Base-by-base conservation (phyloP, 1,140 invertebrate species). In the Caenorhabditis latens region DNA sequence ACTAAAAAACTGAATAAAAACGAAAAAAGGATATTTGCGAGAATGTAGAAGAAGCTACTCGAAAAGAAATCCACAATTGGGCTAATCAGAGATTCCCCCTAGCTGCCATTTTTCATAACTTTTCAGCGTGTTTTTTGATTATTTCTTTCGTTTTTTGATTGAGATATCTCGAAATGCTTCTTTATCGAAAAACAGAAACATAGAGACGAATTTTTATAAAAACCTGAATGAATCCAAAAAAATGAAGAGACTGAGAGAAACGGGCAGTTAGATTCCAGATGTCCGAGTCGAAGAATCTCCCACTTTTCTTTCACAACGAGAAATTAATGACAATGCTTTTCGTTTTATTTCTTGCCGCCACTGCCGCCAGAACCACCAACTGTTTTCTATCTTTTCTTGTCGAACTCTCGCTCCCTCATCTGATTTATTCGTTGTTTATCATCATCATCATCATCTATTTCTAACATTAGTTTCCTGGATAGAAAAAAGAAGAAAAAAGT, bases 261-360 rank as follows among this genome's bases (percentile, higher is more conserved):
- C 9, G 11, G 63, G 40, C 32, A 42, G 67, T 75, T 75, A 75
- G 67, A 46, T 75, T 75, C 67, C 67, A 75, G 67, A 75, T 75
- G 67, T 75, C 67, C 43, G 43, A 75, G 42, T 40, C 42, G 16
- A 43, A 43, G 67, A 75, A 75, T 75, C 67, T 16, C 67, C 67
- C 42, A 75, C 46, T 75, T 67, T 75, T 75, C 67, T 75, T 75
- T 75, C 67, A 43, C 67, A 75, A 75, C 67, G 67, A 75, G 67
- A 75, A 75, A 75, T 75, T 75, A 75, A 75, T 75, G 67, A 75
- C 67, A 32, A 75, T 75, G 21, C 67, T 13, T 48, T 75, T 75
- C 67, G 67, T 75, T 75, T 75, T 46, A 75, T 75, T 75, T 48
- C 67, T 46, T n/a, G 67, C 67, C 67, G 67, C 43, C 42, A 21